Base-by-base conservation (phyloP, 2,113 vertebrate species). In the Rhinopomastus cyanomelas region DNA sequence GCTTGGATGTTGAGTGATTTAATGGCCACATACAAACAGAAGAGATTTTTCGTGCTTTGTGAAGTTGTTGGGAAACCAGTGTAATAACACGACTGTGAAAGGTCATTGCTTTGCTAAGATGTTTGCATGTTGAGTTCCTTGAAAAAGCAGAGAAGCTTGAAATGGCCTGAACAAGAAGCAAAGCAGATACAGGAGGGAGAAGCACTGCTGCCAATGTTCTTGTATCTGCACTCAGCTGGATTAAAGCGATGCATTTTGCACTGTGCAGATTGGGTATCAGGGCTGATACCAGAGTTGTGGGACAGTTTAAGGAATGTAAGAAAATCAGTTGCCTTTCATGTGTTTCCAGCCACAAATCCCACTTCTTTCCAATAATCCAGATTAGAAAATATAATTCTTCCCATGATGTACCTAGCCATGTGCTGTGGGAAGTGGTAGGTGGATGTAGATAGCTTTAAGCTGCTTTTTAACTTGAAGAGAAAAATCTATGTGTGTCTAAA, bases 321-420 rank as follows among this genome's bases (percentile, higher is more conserved):
- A 77, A 65, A 81, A 39, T 21, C 49, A 29, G 22, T 39, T 23
- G 12, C 8, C 16, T 85, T 51, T 71, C 18, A 8, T 27, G 26
- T 32, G 52, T 37, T 75, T 81, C 42, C 22, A 74, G 36, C 18
- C 23, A 39, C 13, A 86, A 64, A 80, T 80, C 16, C 64, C 71
- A 8, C 3, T 6, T 20, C 15, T 52, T 90, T 92, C 46, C 51
- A 74, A 18, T 9, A 60, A 25, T n/a, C 5, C 8, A 17, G 68
- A 36, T 34, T 32, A 23, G 52, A 30, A 76, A 65, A 71, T 36
- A 9, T 62, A 16, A 84, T 32, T 89, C 49, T 44, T 72, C 20
- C 27, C 1, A 3, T 69, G 10, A 1, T 57, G 14, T 57, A 8
- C 0, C 1, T 26, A 81, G n/a, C 25, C 15, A 3, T 3, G 2